phyloP scores from a whole-genome alignment of 1,140 invertebrate genomes.

The Bombus confusus region DNA sequence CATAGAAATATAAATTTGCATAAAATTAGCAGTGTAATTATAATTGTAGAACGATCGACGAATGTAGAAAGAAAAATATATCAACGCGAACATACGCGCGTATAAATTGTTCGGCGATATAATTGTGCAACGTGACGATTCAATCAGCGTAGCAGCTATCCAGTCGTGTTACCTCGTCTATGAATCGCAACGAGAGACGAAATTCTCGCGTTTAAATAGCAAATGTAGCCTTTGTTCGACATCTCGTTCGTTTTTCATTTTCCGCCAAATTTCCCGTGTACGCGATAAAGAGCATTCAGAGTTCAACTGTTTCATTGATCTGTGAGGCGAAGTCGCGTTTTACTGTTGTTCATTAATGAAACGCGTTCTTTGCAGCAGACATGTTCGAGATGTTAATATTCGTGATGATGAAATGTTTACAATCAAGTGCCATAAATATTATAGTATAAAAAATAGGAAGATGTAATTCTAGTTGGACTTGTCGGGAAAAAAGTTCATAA shows the following conservation, averaged over 20 bases:
- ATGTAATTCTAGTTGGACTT: neutral
- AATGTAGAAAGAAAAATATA: neutral
- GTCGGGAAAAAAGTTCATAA: neutral
- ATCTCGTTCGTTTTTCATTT: neutral
- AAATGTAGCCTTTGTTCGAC: neutral
- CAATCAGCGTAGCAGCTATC: constrained; percentile 5
- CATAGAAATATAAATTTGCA: neutral
- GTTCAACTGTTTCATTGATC: constrained; percentile 10
- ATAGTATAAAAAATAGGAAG: neutral
- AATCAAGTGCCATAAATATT: neutral
- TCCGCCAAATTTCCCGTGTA: neutral
- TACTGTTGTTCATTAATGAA: neutral
- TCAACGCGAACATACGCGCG: neutral
- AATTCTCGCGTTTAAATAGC: constrained; percentile 19
- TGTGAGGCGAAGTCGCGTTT: too few species aligned
- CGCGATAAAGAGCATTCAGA: neutral
- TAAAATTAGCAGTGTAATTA: neutral
- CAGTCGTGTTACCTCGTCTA: neutral
- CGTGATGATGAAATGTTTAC: too few species aligned
- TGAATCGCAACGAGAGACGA: constrained; percentile 2
- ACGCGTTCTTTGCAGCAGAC: too few species aligned
- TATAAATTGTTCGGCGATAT: neutral
- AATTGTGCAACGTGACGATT: neutral
- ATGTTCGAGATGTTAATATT: too few species aligned
- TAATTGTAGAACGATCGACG: neutral